A percentile compares a stretch with the other conserved stretches of the same genome.
phyloP scores from a whole-genome alignment of 2,113 vertebrate species.

The Smithornis capensis region DNA sequence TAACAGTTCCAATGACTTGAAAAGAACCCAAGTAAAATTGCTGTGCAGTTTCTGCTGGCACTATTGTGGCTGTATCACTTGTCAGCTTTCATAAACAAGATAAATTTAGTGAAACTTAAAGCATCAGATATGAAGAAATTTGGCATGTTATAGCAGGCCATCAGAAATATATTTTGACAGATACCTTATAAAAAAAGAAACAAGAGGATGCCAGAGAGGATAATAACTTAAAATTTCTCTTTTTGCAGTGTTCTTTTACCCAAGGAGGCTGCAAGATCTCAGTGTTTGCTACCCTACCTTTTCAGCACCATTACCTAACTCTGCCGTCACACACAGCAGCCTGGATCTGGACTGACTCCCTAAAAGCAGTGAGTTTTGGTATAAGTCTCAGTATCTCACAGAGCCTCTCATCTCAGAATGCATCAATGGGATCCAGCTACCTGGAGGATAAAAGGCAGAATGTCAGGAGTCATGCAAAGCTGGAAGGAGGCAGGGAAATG shows the following conservation, averaged over 20 bases:
- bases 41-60: constrained; percentile 56
- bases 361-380: not conserved
- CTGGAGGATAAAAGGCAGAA: not conserved
- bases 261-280: not conserved
- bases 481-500: not conserved
- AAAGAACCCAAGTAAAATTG: constrained; percentile 43
- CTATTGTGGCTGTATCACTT: constrained; percentile 43
- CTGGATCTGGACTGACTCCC: not conserved
- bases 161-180: constrained; percentile 29
- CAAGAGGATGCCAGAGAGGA: not conserved
- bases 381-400: not conserved
- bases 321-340: not conserved
- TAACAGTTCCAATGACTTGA: constrained; percentile 59
- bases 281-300: not conserved
- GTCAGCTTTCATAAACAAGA: constrained; percentile 52
- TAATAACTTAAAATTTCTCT: not conserved
- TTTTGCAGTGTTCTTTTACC: not conserved
- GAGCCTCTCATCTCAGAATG: not conserved
- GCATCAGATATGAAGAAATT: constrained; percentile 45
- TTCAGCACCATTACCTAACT: not conserved
- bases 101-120: constrained; percentile 52
- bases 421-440: not conserved
- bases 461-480: not conserved
- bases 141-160: not conserved
- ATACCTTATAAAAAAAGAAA: not conserved